Evolutionary conservation across 1,140 invertebrate species (phyloP).

Genomic region (Coptotermes formosanus): DNA sequence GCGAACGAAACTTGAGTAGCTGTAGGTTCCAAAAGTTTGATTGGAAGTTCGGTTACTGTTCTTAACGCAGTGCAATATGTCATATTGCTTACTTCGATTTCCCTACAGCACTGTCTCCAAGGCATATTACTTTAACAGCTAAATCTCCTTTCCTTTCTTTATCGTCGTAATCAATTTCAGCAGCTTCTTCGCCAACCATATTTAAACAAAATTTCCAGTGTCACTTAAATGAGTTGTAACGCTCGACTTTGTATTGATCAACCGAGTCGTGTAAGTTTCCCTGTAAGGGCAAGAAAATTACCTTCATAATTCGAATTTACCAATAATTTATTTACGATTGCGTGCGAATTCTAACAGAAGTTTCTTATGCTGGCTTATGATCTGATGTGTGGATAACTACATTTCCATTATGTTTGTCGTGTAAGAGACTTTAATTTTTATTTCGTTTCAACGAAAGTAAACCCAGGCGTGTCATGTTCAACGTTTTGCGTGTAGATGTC

Average conservation of each 20-base stretch:
- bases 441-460: no score
- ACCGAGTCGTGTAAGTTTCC: neutral
- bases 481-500: neutral
- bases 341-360: no score
- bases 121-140: conserved; percentile 56
- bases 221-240: no score
- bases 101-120: conserved; percentile 60
- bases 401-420: no score
- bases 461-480: neutral
- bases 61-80: no score
- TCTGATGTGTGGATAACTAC: no score
- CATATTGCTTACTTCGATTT: conserved; percentile 57
- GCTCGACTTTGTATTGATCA: neutral
- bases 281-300: neutral
- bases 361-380: no score
- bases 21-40: no score
- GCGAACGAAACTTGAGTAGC: no score
- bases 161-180: conserved; percentile 47
- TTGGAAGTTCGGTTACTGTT: no score
- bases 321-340: neutral
- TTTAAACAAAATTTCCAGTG: conserved; percentile 24
- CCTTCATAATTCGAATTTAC: neutral
- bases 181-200: conserved; percentile 34
- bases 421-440: no score
- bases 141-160: conserved; percentile 46